Conservation (phyloP, 2,797 vertebrate genomes). For the Rhodeus uyekii region DNA sequence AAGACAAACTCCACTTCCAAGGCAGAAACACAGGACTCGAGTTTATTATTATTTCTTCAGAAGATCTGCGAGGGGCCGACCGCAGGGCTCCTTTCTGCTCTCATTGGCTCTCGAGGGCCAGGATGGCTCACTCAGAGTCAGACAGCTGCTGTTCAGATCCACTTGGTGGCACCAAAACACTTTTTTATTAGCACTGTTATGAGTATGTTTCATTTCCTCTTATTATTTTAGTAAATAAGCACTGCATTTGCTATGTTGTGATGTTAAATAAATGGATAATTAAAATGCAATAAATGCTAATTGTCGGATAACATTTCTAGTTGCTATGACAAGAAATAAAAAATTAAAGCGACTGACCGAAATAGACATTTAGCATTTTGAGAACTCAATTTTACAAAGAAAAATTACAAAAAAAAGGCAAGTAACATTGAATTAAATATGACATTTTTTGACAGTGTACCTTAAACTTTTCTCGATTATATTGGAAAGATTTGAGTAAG, state of each 20-base stretch:
- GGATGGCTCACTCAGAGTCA: not conserved
- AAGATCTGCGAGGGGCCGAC: conserved; percentile 3
- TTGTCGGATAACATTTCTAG: not conserved
- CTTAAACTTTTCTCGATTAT: not conserved
- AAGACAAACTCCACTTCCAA: conserved; percentile 44
- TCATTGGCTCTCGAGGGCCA: conserved; percentile 7
- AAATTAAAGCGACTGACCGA: not conserved
- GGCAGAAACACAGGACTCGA: conserved; percentile 27
- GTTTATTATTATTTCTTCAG: conserved; percentile 51
- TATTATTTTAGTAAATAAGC: not conserved
- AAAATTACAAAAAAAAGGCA: not conserved
- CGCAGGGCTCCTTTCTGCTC: not conserved
- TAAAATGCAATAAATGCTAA: not conserved
- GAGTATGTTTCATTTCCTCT: not conserved
- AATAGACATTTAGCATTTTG: not conserved
- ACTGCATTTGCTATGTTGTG: not conserved
- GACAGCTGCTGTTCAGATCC: not conserved
- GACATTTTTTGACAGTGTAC: not conserved
- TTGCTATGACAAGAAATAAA: not conserved
- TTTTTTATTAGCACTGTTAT: not conserved
- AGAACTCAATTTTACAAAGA: not conserved
- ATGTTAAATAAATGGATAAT: not conserved
- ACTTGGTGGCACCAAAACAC: conserved; percentile 48
- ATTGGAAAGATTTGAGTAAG: too few species aligned
- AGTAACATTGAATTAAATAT: too few species aligned